Evolutionary conservation across 2,888 invertebrate genomes (phyloP).

Genomic region (Ochropacha duplaris): DNA sequence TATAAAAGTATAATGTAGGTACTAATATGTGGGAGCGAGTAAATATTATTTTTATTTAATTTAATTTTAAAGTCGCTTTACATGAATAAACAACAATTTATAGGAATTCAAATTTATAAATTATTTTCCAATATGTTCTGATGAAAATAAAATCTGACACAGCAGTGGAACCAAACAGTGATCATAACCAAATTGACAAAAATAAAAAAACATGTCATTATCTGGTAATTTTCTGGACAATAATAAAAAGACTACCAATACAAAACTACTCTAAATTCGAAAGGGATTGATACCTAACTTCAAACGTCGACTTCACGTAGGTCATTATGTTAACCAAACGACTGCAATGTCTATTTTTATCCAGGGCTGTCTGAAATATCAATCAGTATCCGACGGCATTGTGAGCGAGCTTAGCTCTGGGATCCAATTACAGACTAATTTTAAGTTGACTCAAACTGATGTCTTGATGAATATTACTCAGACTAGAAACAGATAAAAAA

Average conservation of each 20-base stretch:
- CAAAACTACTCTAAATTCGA: background rate
- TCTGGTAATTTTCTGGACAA: too few relatives aligned
- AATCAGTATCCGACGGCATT: background rate
- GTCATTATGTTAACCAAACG: background rate
- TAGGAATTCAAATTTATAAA: too few relatives aligned
- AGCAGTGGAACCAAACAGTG: too few relatives aligned
- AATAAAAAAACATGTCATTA: too few relatives aligned
- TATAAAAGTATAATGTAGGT: too few relatives aligned
- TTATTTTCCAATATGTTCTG: background rate
- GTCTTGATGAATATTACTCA: background rate
- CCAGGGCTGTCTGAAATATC: background rate
- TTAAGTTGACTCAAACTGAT: background rate
- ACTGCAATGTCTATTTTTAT: background rate
- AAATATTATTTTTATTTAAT: too few relatives aligned
- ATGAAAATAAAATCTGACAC: background rate
- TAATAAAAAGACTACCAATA: too few relatives aligned
- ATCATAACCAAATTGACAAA: too few relatives aligned
- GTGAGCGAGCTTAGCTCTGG: background rate
- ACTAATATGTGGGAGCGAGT: too few relatives aligned
- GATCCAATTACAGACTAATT: too few relatives aligned
- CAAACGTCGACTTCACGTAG: background rate
- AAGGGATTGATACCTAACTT: background rate
- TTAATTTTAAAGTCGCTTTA: too few relatives aligned
- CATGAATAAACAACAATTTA: too few relatives aligned
- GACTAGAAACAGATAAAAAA: background rate